Conservation (phyloP, 30 jellyfish, hydroid and myxozoan genomes). For the Hydra vulgaris region DNA sequence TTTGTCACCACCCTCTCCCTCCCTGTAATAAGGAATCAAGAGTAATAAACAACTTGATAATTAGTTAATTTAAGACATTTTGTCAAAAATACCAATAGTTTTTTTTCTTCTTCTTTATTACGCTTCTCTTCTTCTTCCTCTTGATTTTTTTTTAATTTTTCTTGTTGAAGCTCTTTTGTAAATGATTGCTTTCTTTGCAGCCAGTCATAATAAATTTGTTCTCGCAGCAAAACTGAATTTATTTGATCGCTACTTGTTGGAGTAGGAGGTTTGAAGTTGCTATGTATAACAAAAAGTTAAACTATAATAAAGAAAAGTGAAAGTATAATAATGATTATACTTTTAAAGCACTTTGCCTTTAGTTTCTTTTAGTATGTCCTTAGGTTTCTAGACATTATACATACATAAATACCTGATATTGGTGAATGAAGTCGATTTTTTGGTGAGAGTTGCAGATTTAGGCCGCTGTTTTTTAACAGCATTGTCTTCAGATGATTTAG, state of each 20-base stretch:
- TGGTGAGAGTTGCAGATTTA: background rate
- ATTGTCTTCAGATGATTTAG: background rate
- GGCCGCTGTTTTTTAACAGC: conserved; percentile 1
- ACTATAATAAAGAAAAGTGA: background rate
- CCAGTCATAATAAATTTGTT: conserved; percentile 71
- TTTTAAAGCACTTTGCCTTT: too few relatives aligned
- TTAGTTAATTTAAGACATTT: too few relatives aligned
- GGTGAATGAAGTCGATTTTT: conserved; percentile 17
- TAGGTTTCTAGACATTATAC: background rate
- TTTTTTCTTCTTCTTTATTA: conserved; percentile 11
- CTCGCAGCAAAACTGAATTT: conserved; percentile 38
- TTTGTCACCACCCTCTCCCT: too few relatives aligned
- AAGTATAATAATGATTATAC: too few relatives aligned
- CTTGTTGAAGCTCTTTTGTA: conserved; percentile 14
- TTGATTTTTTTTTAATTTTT: conserved; percentile 1
- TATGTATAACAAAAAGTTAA: background rate
- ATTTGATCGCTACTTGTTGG: background rate
- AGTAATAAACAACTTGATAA: too few relatives aligned
- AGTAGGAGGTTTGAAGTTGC: conserved; percentile 21
- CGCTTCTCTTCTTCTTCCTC: conserved; percentile 14
- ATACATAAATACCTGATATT: conserved; percentile 8
- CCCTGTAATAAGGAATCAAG: too few relatives aligned
- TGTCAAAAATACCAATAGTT: conserved; percentile 6
- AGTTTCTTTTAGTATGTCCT: too few relatives aligned
- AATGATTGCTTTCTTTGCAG: conserved; percentile 39